These are phyloP conservation scores for Leptogaster cylindrica DNA, from an alignment of 2,888 invertebrate genomes.

Conservation along the genomic window DNA sequence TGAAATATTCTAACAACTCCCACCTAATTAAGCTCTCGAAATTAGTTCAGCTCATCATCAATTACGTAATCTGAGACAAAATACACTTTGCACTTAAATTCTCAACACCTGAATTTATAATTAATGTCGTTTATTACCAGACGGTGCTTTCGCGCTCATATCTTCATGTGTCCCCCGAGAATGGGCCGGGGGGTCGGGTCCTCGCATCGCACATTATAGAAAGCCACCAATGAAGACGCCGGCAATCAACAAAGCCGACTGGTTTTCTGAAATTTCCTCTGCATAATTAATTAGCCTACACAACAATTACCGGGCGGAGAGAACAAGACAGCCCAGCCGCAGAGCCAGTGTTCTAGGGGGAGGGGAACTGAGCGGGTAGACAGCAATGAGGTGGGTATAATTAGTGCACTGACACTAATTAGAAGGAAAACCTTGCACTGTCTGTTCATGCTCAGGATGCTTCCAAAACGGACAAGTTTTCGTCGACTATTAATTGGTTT, in stretches of 20 bases:
- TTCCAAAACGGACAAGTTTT: background rate
- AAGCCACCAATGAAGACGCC: slow-evolving; percentile 32
- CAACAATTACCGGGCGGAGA: slow-evolving; percentile 12
- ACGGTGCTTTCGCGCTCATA: slow-evolving; percentile 6
- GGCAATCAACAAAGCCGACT: slow-evolving; percentile 26
- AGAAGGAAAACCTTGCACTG: slow-evolving; percentile 13
- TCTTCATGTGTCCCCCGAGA: slow-evolving; percentile 16
- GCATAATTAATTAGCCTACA: slow-evolving; percentile 38
- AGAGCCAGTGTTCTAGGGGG: background rate
- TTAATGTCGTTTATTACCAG: slow-evolving; percentile 29
- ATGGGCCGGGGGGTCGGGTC: background rate
- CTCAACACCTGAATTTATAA: slow-evolving; percentile 35
- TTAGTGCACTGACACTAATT: slow-evolving; percentile 33
- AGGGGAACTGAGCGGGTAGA: background rate
- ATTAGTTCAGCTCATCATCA: slow-evolving; percentile 38
- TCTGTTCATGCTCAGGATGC: background rate
- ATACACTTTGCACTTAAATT: slow-evolving; percentile 37
- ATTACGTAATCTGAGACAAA: slow-evolving; percentile 39
- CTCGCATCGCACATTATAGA: slow-evolving; percentile 22
- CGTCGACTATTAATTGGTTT: background rate
- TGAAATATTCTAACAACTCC: background rate
- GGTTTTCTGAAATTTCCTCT: slow-evolving; percentile 30
- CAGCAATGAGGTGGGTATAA: background rate
- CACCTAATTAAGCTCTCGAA: slow-evolving; percentile 26
- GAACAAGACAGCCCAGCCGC: background rate